These are phyloP conservation scores for Phaonia tiefii DNA, from an alignment of 2,888 invertebrate genomes.

Conservation along the genomic window DNA sequence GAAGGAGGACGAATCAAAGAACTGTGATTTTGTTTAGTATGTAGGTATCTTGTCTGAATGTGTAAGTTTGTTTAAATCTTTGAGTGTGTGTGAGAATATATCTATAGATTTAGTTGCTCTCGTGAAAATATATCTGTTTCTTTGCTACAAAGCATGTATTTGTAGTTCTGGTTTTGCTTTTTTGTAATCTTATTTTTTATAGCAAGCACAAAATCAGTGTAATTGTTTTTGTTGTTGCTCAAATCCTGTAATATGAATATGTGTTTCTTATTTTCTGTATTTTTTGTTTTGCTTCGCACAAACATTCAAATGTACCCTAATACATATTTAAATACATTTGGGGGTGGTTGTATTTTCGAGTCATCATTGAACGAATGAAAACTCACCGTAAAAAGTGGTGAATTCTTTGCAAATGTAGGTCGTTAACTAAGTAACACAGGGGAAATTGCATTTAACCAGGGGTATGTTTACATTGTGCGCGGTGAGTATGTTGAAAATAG, in stretches of 20 bases:
- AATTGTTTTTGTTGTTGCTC: neutral
- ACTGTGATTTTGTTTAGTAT: conserved; percentile 76
- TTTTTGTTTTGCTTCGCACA: conserved; percentile 4
- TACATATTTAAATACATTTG: neutral
- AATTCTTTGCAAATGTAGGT: conserved; percentile 57
- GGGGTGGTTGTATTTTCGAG: conserved; percentile 49
- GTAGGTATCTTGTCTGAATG: conserved; percentile 42
- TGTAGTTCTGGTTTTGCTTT: conserved; percentile 21
- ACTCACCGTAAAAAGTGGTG: conserved; percentile 35
- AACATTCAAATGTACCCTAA: neutral
- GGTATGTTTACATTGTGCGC: conserved; percentile 8
- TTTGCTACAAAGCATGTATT: conserved; percentile 38
- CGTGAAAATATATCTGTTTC: conserved; percentile 62
- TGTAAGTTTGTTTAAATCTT: conserved; percentile 23
- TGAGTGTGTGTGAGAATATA: neutral
- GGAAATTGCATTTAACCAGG: conserved; percentile 64
- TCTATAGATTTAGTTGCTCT: no score
- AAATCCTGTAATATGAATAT: conserved; percentile 27
- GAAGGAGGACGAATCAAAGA: conserved; percentile 77
- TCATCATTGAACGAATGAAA: conserved; percentile 6
- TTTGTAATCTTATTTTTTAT: neutral
- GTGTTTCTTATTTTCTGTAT: no score
- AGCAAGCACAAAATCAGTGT: conserved; percentile 33
- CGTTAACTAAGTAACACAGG: conserved; percentile 42
- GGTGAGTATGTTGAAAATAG: conserved; percentile 22